phyloP scores from a whole-genome alignment of 2,888 invertebrate genomes.

The Teinopalpus imperialis region DNA sequence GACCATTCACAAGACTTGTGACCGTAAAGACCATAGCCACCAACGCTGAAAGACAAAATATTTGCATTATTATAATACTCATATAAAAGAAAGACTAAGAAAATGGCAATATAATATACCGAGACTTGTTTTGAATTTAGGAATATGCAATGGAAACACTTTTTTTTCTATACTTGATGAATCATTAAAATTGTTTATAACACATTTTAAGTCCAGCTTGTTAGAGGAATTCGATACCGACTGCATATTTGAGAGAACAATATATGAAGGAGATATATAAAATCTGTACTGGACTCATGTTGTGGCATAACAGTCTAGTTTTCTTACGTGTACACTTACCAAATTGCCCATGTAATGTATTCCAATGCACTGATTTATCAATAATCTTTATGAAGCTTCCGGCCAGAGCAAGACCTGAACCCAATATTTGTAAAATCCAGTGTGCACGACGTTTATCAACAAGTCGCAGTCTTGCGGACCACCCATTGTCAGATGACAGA shows the following conservation, averaged over 20 bases:
- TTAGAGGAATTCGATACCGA: too few relatives aligned
- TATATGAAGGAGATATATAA: too few relatives aligned
- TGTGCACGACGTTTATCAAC: constrained; percentile 58
- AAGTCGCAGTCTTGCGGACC: constrained; percentile 53
- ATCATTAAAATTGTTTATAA: too few relatives aligned
- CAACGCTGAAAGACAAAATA: constrained; percentile 34
- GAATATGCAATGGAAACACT: too few relatives aligned
- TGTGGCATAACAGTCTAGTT: too few relatives aligned
- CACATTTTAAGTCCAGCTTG: too few relatives aligned
- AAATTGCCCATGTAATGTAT: constrained; percentile 56
- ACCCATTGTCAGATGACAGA: constrained; percentile 55
- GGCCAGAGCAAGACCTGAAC: constrained; percentile 55
- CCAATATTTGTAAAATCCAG: constrained; percentile 56
- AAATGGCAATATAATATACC: neutral
- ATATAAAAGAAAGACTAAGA: neutral
- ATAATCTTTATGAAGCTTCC: constrained; percentile 56
- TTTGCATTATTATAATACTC: constrained; percentile 14
- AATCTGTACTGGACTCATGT: too few relatives aligned
- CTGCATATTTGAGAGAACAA: too few relatives aligned
- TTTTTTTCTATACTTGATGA: too few relatives aligned
- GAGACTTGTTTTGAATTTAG: too few relatives aligned
- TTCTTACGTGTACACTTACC: too few relatives aligned
- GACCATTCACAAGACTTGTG: constrained; percentile 38
- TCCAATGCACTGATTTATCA: constrained; percentile 44
- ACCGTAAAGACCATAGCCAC: constrained; percentile 41